Evolutionary conservation across 2,888 invertebrate species (phyloP).

Genomic region (Parnassius mnemosyne): DNA sequence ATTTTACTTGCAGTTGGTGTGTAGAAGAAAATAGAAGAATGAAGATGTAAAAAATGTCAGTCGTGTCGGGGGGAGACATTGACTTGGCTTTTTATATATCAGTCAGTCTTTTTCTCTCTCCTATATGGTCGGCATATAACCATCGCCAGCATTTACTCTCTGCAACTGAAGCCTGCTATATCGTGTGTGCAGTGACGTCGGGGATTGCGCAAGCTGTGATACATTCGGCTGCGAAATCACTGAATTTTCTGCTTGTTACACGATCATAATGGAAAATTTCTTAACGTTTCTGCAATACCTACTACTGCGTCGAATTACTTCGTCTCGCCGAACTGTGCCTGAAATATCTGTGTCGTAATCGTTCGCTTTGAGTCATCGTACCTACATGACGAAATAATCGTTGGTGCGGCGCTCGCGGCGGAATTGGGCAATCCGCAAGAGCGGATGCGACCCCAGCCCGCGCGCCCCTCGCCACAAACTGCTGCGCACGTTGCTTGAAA

Average conservation of each 20-base stretch:
- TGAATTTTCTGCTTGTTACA: constrained; percentile 74
- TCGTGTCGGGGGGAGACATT: constrained; percentile 84
- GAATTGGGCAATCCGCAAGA: constrained; percentile 73
- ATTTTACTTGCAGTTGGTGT: constrained; percentile 48
- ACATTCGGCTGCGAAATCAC: constrained; percentile 73
- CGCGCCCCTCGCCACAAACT: constrained; percentile 25
- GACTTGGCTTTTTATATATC: constrained; percentile 81
- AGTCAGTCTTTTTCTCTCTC: constrained; percentile 92
- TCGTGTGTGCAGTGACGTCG: constrained; percentile 75
- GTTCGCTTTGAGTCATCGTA: constrained; percentile 60
- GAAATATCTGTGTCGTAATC: constrained; percentile 58
- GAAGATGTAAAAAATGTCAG: constrained; percentile 52
- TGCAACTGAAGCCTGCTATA: constrained; percentile 31
- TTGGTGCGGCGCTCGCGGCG: constrained; percentile 51
- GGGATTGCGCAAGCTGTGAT: constrained; percentile 75
- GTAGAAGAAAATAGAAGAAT: constrained; percentile 39
- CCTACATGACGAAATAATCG: constrained; percentile 63
- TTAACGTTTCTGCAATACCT: constrained; percentile 17
- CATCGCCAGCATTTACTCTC: constrained; percentile 38
- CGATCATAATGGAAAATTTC: constrained; percentile 32
- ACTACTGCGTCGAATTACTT: constrained; percentile 6
- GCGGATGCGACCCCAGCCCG: constrained; percentile 49
- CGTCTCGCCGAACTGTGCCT: constrained; percentile 30
- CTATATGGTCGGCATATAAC: constrained; percentile 82
- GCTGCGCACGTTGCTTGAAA: constrained; percentile 44